phyloP scores from a whole-genome alignment of 2,888 invertebrate genomes.

The Aproaerema taeniolella region DNA sequence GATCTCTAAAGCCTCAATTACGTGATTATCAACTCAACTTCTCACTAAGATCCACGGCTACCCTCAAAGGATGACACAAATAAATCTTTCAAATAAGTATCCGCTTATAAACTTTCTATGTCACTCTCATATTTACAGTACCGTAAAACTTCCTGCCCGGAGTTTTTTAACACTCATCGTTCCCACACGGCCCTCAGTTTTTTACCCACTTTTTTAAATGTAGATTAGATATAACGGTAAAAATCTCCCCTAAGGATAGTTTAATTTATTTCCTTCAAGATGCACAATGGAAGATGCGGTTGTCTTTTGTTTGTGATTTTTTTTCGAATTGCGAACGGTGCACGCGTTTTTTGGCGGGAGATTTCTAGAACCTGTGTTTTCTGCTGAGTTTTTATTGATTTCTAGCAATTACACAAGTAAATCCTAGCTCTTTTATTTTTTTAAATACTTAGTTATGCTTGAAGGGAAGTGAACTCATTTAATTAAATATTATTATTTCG shows the following conservation, averaged over 20 bases:
- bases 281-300: constrained; percentile 65
- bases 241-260: constrained; percentile 68
- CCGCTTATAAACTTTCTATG: constrained; percentile 56
- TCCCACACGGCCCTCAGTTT: constrained; percentile 62
- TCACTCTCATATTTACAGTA: constrained; percentile 68
- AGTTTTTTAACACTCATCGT: constrained; percentile 51
- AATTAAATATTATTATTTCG: too few relatives aligned
- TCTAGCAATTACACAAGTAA: too few relatives aligned
- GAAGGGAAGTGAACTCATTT: too few relatives aligned
- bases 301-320: constrained; percentile 46
- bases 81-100: constrained; percentile 66
- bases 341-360: too few relatives aligned
- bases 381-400: too few relatives aligned
- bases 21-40: too few relatives aligned
- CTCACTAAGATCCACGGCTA: too few relatives aligned
- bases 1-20: too few relatives aligned
- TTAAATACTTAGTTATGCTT: too few relatives aligned
- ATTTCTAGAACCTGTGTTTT: too few relatives aligned
- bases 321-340: too few relatives aligned
- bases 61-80: constrained; percentile 19
- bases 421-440: too few relatives aligned
- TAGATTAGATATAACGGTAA: constrained; percentile 72
- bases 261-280: constrained; percentile 68
- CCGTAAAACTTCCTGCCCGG: constrained; percentile 59
- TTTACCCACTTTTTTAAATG: constrained; percentile 58